Percentiles rank a stretch among this genome's conserved stretches.
Conservation (phyloP, 2,797 vertebrate species). For the Harpagifer antarcticus region DNA sequence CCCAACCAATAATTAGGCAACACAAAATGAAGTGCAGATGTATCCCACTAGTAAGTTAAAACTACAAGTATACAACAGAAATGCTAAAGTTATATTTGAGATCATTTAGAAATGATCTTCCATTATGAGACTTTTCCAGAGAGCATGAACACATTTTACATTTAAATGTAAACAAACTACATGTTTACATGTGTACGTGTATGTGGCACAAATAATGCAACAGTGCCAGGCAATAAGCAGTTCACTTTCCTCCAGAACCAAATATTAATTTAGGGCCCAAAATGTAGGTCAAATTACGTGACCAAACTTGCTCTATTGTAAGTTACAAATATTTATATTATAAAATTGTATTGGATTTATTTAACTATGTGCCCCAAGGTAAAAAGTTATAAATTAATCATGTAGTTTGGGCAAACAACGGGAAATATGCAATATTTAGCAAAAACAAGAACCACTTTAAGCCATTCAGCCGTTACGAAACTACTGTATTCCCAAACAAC, state of each 20-base stretch:
- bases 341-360: neutral
- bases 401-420: conserved; percentile 15
- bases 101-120: neutral
- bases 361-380: neutral
- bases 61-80: neutral
- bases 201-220: neutral
- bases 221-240: neutral
- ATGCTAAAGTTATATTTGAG: neutral
- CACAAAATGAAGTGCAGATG: neutral
- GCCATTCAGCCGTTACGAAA: conserved; percentile 14
- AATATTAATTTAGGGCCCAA: conserved; percentile 1
- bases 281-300: neutral
- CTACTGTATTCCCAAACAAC: conserved; percentile 41
- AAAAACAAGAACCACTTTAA: conserved; percentile 11
- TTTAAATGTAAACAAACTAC: neutral
- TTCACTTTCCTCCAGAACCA: neutral
- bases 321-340: too few relatives aligned
- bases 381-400: neutral
- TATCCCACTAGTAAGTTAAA: neutral
- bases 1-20: neutral
- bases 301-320: too few relatives aligned
- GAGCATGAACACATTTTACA: neutral
- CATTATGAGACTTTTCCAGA: neutral
- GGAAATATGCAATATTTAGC: neutral
- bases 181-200: too few relatives aligned